Conservation (phyloP, 2,888 invertebrate species). For the Lycophotia porphyrea region DNA sequence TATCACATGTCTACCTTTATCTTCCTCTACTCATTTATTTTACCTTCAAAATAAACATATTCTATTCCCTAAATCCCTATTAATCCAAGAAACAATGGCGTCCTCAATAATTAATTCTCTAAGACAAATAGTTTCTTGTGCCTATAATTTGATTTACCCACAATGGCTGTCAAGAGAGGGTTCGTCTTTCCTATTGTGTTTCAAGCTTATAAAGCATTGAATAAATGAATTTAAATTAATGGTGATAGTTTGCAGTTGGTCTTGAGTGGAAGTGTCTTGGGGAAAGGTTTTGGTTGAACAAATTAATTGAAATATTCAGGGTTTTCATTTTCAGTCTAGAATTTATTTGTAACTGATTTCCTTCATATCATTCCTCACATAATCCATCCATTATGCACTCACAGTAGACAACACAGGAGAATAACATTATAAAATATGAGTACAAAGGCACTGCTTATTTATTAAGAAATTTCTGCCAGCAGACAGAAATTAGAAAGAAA, state of each 20-base stretch:
- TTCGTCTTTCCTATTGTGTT: constrained; percentile 39
- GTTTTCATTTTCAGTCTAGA: background rate
- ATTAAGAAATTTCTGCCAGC: too few relatives aligned
- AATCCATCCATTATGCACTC: too few relatives aligned
- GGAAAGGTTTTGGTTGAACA: background rate
- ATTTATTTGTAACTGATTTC: background rate
- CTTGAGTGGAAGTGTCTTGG: background rate
- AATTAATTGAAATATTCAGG: constrained; percentile 4
- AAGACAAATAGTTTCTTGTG: constrained; percentile 59
- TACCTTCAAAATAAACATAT: constrained; percentile 25
- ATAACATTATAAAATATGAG: too few relatives aligned
- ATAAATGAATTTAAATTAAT: constrained; percentile 61
- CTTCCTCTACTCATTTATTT: background rate
- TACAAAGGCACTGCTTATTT: too few relatives aligned
- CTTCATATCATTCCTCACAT: too few relatives aligned
- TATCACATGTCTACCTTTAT: background rate
- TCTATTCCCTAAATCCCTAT: background rate
- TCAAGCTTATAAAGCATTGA: constrained; percentile 31
- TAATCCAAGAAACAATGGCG: constrained; percentile 41
- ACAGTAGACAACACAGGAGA: too few relatives aligned
- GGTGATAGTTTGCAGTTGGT: constrained; percentile 29
- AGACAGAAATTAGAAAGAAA: too few relatives aligned
- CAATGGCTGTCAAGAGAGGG: constrained; percentile 45
- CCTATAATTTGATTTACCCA: constrained; percentile 41
- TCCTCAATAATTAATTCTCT: constrained; percentile 42